Base-by-base conservation (phyloP, 1,140 invertebrate species). In the Nasonia longicornis region DNA sequence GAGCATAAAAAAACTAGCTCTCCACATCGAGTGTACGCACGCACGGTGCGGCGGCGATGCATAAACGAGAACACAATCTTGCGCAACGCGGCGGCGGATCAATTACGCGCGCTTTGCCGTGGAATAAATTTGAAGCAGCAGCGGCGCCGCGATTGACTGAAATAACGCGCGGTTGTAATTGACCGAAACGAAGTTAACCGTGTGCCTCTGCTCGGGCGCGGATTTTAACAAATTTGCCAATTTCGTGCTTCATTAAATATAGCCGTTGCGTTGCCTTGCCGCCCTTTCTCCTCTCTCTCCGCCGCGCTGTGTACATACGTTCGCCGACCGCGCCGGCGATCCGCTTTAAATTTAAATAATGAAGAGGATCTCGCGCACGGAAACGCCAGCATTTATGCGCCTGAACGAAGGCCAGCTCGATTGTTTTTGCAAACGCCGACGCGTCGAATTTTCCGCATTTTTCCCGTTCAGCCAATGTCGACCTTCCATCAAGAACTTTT, bases 181-280 rank as follows among this genome's bases (percentile, higher is more conserved):
- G 83, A 85, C 84, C 84, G 66, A 84, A 86, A 87, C 82, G 83
- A 85, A 86, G 82, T 85, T 85, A 79, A 31, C 66, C 77, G 69
- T 73, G 31, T 71, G 58, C 26, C 26, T 26, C 26, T 26, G 26
- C n/a, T 52, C 67, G 48, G 75, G 73, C 77, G 83, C 83, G 82
- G 84, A 86, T 86, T 87, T 87, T 85, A 83, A 86, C 85, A 87
- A 88, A 88, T 88, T 88, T 86, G 85, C 85, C 83, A 85, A 88
- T 88, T 88, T 88, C 81, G 84, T 81, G 85, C 84, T 85, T 88
- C 84, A 87, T 88, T 86, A 86, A 87, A 86, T 81, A 82, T 83
- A 83, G 79, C 85, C 77, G 79, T 42, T 73, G 83, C 45, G 71
- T 14, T 73, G n/a, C 42, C 72, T 72, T n/a, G 58, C 8, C 42